Conservation (phyloP, 1,140 invertebrate genomes). For the Euura saliciscinereae region DNA sequence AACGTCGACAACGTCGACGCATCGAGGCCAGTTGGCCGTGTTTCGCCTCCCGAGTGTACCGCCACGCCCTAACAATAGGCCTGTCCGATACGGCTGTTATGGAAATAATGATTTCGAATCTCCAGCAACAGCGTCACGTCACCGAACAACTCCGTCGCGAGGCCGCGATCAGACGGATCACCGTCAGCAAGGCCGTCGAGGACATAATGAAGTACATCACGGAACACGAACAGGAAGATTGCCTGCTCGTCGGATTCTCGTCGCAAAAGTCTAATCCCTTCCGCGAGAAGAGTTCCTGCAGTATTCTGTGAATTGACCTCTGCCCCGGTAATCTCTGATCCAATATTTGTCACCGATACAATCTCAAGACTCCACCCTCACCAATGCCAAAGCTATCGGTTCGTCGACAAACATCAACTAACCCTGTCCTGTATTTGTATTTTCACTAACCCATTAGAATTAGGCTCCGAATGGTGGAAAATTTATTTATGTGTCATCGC, state of each 20-base stretch:
- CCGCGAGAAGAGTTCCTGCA: constrained; percentile 93
- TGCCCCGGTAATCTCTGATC: neutral
- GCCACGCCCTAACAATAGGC: constrained; percentile 68
- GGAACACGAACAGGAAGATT: constrained; percentile 94
- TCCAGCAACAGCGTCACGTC: constrained; percentile 90
- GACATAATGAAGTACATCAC: constrained; percentile 94
- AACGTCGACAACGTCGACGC: neutral
- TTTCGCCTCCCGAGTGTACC: constrained; percentile 6
- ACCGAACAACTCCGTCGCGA: constrained; percentile 94
- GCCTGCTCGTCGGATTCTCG: constrained; percentile 92
- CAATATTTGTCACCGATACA: neutral
- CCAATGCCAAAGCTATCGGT: neutral
- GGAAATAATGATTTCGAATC: constrained; percentile 88
- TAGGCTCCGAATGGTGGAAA: neutral
- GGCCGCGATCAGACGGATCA: constrained; percentile 86
- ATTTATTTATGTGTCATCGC: neutral
- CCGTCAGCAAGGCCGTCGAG: constrained; percentile 86
- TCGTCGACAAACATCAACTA: neutral
- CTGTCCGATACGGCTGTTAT: constrained; percentile 84
- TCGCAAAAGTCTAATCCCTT: constrained; percentile 97
- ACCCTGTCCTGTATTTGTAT: neutral
- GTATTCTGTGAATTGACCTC: constrained; percentile 70
- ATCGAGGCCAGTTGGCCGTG: neutral
- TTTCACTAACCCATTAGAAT: neutral
- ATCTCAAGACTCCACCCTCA: no score